Evolutionary conservation across 2,797 vertebrate genomes (phyloP).

Genomic region (Lutjanus argentimaculatus): DNA sequence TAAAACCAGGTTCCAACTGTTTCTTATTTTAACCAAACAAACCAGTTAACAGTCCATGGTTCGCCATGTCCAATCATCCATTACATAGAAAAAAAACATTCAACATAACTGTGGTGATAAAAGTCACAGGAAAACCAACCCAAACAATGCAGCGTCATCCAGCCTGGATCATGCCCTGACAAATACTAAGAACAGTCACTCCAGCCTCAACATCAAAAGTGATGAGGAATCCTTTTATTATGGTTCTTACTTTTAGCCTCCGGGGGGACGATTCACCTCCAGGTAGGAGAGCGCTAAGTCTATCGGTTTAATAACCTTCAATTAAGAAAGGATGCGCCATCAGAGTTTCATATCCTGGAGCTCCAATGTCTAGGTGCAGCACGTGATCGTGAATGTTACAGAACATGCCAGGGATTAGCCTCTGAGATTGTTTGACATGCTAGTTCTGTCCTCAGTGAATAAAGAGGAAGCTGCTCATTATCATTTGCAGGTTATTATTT

Average conservation of each 20-base stretch:
- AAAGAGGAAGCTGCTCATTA: slow-evolving; percentile 18
- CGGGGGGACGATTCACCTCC: slow-evolving; percentile 26
- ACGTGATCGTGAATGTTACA: neutral
- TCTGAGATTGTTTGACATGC: slow-evolving; percentile 8
- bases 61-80: neutral
- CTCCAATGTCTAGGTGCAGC: slow-evolving; percentile 10
- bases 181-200: slow-evolving; percentile 48
- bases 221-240: slow-evolving; percentile 57
- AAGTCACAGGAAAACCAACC: slow-evolving; percentile 27
- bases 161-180: slow-evolving; percentile 56
- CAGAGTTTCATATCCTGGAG: slow-evolving; percentile 35
- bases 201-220: slow-evolving; percentile 54
- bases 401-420: slow-evolving; percentile 1
- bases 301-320: slow-evolving; percentile 61
- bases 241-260: slow-evolving; percentile 39
- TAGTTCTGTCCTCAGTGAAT: neutral
- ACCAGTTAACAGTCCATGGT: neutral
- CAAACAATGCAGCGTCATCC: slow-evolving; percentile 23
- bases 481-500: slow-evolving; percentile 16
- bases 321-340: slow-evolving; percentile 50
- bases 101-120: slow-evolving; percentile 17
- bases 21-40: slow-evolving; percentile 1
- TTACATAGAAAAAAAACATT: slow-evolving; percentile 2
- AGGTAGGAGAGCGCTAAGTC: slow-evolving; percentile 9
- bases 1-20: too few relatives aligned